phyloP scores from a whole-genome alignment of 2,888 invertebrate genomes.

The Mesochorus sp. region DNA sequence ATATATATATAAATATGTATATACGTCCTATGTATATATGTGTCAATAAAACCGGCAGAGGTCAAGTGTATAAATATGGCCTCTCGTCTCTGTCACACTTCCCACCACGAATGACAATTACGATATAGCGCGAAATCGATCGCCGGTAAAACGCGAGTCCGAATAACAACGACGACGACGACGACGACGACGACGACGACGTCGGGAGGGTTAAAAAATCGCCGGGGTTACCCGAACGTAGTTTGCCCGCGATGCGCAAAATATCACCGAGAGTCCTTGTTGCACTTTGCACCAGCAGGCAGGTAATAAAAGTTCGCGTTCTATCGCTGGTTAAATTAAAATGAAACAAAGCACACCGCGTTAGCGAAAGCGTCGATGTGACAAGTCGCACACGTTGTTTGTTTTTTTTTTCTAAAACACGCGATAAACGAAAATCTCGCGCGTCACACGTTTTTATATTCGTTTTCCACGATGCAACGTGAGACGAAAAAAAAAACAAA shows the following conservation, averaged over 20 bases:
- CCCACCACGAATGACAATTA: constrained; percentile 47
- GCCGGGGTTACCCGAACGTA: neutral
- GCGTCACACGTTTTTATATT: neutral
- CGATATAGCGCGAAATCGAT: constrained; percentile 28
- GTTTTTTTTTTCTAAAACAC: no score
- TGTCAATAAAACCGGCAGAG: constrained; percentile 46
- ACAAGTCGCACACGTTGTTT: no score
- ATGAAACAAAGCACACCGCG: neutral
- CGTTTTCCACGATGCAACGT: neutral
- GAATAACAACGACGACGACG: neutral
- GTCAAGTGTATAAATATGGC: constrained; percentile 1
- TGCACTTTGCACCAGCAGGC: neutral
- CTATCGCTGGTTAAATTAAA: constrained; percentile 13
- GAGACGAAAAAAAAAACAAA: constrained; percentile 18
- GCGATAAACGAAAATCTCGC: constrained; percentile 8
- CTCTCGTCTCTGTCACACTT: constrained; percentile 50
- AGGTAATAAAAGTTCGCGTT: neutral
- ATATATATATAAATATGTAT: constrained; percentile 5
- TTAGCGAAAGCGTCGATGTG: constrained; percentile 31
- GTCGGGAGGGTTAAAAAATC: neutral
- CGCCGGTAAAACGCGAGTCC: constrained; percentile 21
- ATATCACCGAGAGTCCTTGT: neutral
- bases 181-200: constrained; percentile 13
- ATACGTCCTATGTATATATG: no score
- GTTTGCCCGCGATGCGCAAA: constrained; percentile 21